Evolutionary conservation across 2,797 vertebrate genomes (phyloP).

Genomic region (Scolopax bukidnonensis): DNA sequence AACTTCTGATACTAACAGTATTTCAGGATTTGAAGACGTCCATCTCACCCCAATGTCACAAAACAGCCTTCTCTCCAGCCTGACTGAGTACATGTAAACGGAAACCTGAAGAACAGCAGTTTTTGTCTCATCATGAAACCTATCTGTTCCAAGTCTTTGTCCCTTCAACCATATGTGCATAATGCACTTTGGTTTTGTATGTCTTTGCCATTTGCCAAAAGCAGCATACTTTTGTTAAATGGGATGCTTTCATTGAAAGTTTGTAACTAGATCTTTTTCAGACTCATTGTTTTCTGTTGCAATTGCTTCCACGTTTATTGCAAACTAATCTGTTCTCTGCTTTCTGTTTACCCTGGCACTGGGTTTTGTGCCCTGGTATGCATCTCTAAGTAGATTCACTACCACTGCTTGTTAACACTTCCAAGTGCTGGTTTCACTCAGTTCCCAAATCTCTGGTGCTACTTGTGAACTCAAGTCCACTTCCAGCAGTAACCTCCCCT

Average conservation of each 20-base stretch:
- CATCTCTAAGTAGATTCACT: constrained; percentile 15
- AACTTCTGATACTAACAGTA: not conserved
- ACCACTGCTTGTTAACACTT: constrained; percentile 36
- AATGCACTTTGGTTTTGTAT: not conserved
- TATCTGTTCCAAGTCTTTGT: not conserved
- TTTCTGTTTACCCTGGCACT: constrained; percentile 49
- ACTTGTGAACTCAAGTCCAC: not conserved
- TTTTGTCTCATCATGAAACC: not conserved
- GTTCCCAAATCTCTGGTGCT: not conserved
- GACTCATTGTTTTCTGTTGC: constrained; percentile 22
- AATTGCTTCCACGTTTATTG: constrained; percentile 48
- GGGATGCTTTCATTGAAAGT: constrained; percentile 4
- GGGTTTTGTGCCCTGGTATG: not conserved
- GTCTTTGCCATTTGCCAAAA: not conserved
- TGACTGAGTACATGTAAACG: not conserved
- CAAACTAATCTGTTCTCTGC: constrained; percentile 19
- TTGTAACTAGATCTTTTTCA: not conserved
- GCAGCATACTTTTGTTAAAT: not conserved
- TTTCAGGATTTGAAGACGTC: not conserved
- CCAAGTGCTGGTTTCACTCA: constrained; percentile 10
- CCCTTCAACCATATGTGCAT: not conserved
- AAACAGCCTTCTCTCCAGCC: not conserved
- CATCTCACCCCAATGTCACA: not conserved
- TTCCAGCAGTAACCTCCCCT: not conserved
- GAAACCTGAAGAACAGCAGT: not conserved